Conservation (phyloP, 2,113 vertebrate species). For the Aegotheles bennettii region DNA sequence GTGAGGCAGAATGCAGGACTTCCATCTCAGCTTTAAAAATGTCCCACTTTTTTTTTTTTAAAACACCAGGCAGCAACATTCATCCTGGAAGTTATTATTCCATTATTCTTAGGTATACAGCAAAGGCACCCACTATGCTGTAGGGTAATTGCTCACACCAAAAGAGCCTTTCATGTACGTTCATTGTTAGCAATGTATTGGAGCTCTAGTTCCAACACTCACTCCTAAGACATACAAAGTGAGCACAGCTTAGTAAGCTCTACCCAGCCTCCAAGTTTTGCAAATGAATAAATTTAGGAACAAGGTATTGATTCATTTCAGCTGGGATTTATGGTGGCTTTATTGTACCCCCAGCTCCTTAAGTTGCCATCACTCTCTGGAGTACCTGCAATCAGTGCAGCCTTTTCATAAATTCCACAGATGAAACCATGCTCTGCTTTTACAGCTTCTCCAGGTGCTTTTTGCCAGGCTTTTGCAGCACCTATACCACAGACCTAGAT, state of each 20-base stretch:
- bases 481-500: not conserved
- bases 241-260: not conserved
- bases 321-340: not conserved
- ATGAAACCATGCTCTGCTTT: not conserved
- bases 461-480: not conserved
- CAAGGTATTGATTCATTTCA: conserved; percentile 5
- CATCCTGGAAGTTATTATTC: not conserved
- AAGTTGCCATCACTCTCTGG: not conserved
- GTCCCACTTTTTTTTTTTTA: not conserved
- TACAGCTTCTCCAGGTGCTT: not conserved
- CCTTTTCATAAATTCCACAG: not conserved
- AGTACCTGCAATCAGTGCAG: not conserved
- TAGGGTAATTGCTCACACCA: not conserved
- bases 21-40: not conserved
- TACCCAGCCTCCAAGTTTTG: not conserved
- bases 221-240: not conserved
- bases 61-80: not conserved
- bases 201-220: not conserved
- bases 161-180: not conserved
- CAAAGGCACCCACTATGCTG: not conserved
- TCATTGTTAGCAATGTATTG: not conserved
- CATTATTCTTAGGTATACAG: not conserved
- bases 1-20: not conserved
- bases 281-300: not conserved
- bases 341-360: not conserved